These are phyloP conservation scores for Eptesicus fuscus DNA, from an alignment of 2,113 vertebrate genomes.

Conservation along the genomic window DNA sequence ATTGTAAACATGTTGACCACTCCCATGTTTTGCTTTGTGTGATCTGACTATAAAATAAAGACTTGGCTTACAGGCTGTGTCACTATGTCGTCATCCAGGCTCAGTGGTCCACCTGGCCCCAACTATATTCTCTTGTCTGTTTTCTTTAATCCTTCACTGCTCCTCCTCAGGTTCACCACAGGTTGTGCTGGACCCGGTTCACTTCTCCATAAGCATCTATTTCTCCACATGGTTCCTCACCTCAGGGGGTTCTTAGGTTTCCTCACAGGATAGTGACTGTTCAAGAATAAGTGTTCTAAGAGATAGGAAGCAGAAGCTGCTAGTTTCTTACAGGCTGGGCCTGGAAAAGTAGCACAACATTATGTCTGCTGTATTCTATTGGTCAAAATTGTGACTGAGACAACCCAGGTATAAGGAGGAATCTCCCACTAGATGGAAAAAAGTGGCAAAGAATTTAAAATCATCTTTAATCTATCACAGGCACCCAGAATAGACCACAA, in stretches of 20 bases:
- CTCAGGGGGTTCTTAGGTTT: not conserved
- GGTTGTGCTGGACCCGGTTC: too few species aligned
- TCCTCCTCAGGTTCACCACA: too few species aligned
- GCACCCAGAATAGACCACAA: not conserved
- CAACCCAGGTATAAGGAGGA: not conserved
- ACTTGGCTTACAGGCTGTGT: too few species aligned
- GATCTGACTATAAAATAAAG: too few species aligned
- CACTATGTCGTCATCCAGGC: too few species aligned
- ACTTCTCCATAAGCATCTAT: not conserved
- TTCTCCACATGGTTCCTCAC: not conserved
- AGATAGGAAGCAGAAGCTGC: not conserved
- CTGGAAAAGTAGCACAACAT: not conserved
- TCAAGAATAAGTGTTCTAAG: not conserved
- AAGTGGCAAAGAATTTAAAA: not conserved
- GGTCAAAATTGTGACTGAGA: not conserved
- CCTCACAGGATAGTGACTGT: not conserved
- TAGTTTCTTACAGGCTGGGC: not conserved
- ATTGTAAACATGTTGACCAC: too few species aligned
- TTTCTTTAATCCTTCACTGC: too few species aligned
- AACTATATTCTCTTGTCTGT: too few species aligned
- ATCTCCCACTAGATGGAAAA: not conserved
- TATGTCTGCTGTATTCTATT: not conserved
- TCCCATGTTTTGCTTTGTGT: too few species aligned
- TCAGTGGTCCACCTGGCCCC: too few species aligned
- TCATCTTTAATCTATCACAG: not conserved